Evolutionary conservation across 1,140 invertebrate genomes (phyloP), one percentile per base, ranked within the genome.

Genomic region (Brachionus sp.): DNA sequence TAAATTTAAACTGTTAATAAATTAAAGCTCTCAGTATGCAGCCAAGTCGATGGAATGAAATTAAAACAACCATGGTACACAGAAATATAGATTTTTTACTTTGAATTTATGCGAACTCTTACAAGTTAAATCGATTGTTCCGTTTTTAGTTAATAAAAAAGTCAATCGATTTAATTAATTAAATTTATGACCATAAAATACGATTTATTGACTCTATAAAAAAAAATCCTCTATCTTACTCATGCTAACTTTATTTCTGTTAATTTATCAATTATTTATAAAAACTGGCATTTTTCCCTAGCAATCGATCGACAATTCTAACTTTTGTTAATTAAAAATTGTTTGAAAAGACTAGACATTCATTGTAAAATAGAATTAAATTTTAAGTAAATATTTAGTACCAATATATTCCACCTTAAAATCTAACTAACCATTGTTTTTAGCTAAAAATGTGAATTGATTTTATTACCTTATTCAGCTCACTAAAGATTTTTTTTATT

Each of bases 321-420:
- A 19, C 16, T 57, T 57, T 57, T 57, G 19, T 57, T 57, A 57
- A 57, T 57, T 29, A 37, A 66, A 66, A 57, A 66, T 66, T 66
- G 12, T 66, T 66, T 66, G 64, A 66, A 66, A 66, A n/a, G 64
- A 66, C 64, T 66, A 66, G 64, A 66, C 64, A 66, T 33, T 66
- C 5, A n/a, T 66, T 37, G 33, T 66, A 35, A 66, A 66, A 66
- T 66, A 29, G 25, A 66, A 66, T 66, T 35, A 33, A 33, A 35
- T 66, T 66, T 23, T 66, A 37, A 66, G 5, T 66, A 66, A 66
- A 66, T 35, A 66, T 33, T 33, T 66, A 19, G 1, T 37, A 33
- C 25, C 13, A 66, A 66, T 9, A 66, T 35, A 13, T 66, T 23
- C 6, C 12, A 12, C 13, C 12, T 37, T 35, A 25, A 64, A 25